Percentiles rank a stretch among this genome's conserved stretches.
These are phyloP conservation scores for Busseola fusca DNA, from an alignment of 2,888 invertebrate genomes.

Conservation along the genomic window DNA sequence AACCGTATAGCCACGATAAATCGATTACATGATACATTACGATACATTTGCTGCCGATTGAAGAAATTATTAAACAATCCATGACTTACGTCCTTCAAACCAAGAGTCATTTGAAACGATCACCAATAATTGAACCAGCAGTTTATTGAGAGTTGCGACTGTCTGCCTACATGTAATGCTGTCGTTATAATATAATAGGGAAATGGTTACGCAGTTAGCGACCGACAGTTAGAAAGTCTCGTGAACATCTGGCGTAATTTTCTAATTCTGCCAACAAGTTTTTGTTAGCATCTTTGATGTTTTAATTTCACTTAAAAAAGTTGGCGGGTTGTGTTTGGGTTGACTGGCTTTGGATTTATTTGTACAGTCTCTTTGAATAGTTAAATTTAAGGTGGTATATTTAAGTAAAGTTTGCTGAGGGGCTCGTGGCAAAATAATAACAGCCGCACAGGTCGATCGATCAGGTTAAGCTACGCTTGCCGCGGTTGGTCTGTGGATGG, in stretches of 20 bases:
- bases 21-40: constrained; percentile 24
- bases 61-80: constrained; percentile 31
- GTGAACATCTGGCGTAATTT: constrained; percentile 80
- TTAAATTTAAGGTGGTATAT: background rate
- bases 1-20: constrained; percentile 9
- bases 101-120: constrained; percentile 37
- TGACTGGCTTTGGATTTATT: background rate
- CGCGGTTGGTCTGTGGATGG: too few species aligned
- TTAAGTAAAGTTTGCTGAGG: background rate
- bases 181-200: constrained; percentile 79
- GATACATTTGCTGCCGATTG: constrained; percentile 9
- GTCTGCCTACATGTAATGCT: constrained; percentile 71
- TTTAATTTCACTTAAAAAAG: constrained; percentile 39
- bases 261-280: constrained; percentile 73
- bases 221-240: constrained; percentile 80
- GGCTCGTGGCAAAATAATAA: too few species aligned
- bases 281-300: constrained; percentile 63
- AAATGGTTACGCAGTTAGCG: constrained; percentile 81
- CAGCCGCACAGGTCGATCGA: too few species aligned
- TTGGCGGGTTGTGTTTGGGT: background rate
- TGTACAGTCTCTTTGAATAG: background rate
- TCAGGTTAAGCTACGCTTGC: too few species aligned
- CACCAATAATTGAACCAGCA: constrained; percentile 59
- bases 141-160: constrained; percentile 67
- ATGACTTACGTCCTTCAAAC: constrained; percentile 33